A percentile compares a stretch with the other conserved stretches of the same genome.
These are phyloP conservation scores for Smittia sp. DNA, from an alignment of 2,888 invertebrate genomes.

Conservation along the genomic window DNA sequence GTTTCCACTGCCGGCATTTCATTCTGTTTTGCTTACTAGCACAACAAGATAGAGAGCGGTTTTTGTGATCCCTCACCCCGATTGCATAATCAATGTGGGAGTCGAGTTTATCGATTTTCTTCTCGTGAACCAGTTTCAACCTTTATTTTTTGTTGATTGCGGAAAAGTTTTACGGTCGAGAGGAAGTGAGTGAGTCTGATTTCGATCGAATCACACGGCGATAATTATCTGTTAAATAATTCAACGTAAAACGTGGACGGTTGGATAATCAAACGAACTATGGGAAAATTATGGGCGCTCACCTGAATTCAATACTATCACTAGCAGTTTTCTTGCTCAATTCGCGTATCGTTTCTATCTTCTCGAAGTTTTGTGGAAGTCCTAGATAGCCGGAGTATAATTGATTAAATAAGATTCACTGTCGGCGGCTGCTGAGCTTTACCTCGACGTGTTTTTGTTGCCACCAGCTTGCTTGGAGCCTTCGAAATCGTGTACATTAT, in stretches of 20 bases:
- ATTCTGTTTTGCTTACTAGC: not conserved
- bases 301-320: conserved; percentile 57
- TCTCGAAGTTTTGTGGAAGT: conserved; percentile 77
- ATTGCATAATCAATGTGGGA: conserved; percentile 15
- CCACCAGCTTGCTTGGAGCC: conserved; percentile 84
- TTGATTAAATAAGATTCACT: not conserved
- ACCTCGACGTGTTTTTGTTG: conserved; percentile 77
- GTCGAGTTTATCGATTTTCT: conserved; percentile 12
- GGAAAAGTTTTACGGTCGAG: not conserved
- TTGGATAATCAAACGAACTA: not conserved
- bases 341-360: conserved; percentile 71
- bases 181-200: not conserved
- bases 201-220: not conserved
- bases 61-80: not conserved
- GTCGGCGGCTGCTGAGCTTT: conserved; percentile 44
- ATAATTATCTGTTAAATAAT: conserved; percentile 3
- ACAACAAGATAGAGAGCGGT: not conserved
- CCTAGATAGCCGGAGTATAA: conserved; percentile 55
- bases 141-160: not conserved
- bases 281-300: not conserved
- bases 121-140: not conserved
- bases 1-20: not conserved
- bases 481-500: conserved; percentile 83
- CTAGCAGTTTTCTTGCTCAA: conserved; percentile 62
- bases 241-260: not conserved